These are phyloP conservation scores for Pterocles orientalis DNA, from an alignment of 2,113 vertebrate species.

Conservation along the genomic window DNA sequence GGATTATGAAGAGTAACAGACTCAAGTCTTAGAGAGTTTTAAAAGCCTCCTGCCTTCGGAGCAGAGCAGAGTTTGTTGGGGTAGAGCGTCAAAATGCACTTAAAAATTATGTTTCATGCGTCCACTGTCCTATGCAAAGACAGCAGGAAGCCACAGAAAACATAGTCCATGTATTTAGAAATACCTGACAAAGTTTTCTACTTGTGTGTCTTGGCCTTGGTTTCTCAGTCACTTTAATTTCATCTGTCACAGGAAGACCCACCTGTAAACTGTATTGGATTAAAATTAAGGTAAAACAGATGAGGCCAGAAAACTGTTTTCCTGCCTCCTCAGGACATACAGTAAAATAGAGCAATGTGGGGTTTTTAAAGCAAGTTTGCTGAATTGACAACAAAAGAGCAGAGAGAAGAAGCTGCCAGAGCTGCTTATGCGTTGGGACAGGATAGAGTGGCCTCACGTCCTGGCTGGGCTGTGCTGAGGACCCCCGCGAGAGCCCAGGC, in stretches of 20 bases:
- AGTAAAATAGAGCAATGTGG: not conserved
- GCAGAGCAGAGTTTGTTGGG: not conserved
- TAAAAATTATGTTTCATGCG: not conserved
- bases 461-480: not conserved
- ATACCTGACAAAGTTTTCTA: not conserved
- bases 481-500: not conserved
- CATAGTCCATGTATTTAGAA: not conserved
- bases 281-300: not conserved
- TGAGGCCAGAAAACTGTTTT: not conserved
- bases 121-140: not conserved
- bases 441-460: too few species aligned
- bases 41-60: not conserved
- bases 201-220: not conserved
- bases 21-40: rapidly evolving
- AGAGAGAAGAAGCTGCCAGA: not conserved
- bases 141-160: not conserved
- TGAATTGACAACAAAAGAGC: not conserved
- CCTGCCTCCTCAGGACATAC: not conserved
- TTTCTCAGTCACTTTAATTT: not conserved
- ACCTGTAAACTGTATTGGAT: not conserved
- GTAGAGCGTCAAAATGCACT: not conserved
- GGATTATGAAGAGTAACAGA: not conserved
- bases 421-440: not conserved
- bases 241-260: not conserved
- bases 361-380: not conserved